A percentile compares a stretch with the other conserved stretches of the same genome.
These are phyloP conservation scores for Acanthosoma haemorrhoidale DNA, from an alignment of 2,888 invertebrate species.

Conservation along the genomic window DNA sequence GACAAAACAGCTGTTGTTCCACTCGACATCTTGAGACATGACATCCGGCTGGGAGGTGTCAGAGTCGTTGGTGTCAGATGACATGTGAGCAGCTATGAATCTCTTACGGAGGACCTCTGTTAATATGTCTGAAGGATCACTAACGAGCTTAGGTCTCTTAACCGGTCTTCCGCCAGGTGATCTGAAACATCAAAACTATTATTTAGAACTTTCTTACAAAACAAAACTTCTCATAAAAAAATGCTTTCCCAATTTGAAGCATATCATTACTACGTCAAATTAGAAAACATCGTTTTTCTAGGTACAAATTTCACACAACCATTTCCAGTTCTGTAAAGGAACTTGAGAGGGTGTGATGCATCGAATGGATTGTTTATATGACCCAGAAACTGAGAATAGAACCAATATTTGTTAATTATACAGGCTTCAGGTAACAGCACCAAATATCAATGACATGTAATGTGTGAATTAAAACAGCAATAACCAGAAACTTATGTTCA, in stretches of 20 bases:
- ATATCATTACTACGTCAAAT: too few species aligned
- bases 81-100: conserved; percentile 20
- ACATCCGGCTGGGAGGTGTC: conserved; percentile 18
- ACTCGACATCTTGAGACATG: background rate
- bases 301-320: too few species aligned
- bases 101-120: conserved; percentile 31
- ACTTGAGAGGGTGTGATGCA: too few species aligned
- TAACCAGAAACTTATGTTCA: too few species aligned
- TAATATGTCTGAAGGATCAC: conserved; percentile 25
- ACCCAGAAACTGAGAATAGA: too few species aligned
- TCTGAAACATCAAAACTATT: background rate
- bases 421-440: too few species aligned
- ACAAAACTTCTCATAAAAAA: background rate
- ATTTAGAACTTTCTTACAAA: background rate
- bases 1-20: background rate
- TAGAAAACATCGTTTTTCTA: too few species aligned
- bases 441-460: too few species aligned
- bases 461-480: too few species aligned
- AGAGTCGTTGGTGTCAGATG: conserved; percentile 17
- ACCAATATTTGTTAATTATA: too few species aligned
- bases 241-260: background rate
- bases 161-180: conserved; percentile 32
- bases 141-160: conserved; percentile 14
- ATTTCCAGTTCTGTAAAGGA: too few species aligned
- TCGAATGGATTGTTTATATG: too few species aligned